These are phyloP conservation scores for Taenaris catops DNA, from an alignment of 2,888 invertebrate species.

Conservation along the genomic window DNA sequence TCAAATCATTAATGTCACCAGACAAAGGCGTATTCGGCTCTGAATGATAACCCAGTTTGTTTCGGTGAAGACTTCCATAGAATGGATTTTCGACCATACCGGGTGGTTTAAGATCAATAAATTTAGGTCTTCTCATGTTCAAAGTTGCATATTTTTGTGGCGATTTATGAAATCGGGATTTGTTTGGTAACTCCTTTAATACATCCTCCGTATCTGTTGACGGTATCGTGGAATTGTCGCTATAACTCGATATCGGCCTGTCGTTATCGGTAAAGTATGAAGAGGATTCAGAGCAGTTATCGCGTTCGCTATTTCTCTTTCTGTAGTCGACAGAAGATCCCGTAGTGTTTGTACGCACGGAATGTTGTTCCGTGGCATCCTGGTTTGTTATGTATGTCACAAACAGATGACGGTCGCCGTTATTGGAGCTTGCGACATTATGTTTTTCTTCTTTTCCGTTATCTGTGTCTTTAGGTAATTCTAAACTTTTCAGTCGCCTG, in stretches of 20 bases:
- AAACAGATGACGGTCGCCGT: slow-evolving; percentile 60
- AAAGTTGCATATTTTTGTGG: slow-evolving; percentile 74
- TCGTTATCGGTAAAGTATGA: slow-evolving; percentile 73
- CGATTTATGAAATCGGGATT: slow-evolving; percentile 69
- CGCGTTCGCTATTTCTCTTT: slow-evolving; percentile 70
- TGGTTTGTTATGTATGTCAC: slow-evolving; percentile 56
- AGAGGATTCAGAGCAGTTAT: slow-evolving; percentile 75
- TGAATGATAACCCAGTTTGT: slow-evolving; percentile 68
- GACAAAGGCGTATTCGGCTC: slow-evolving; percentile 71
- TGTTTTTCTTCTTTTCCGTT: slow-evolving; percentile 50
- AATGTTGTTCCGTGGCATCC: slow-evolving; percentile 67
- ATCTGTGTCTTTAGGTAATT: slow-evolving; percentile 51
- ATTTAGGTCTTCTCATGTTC: slow-evolving; percentile 67
- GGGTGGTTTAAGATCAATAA: slow-evolving; percentile 60
- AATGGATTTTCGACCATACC: slow-evolving; percentile 50
- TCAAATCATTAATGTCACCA: slow-evolving; percentile 47
- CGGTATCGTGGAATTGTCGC: slow-evolving; percentile 73
- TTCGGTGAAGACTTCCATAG: slow-evolving; percentile 63
- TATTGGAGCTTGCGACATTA: slow-evolving; percentile 50
- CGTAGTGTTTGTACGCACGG: slow-evolving; percentile 63
- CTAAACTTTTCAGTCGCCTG: slow-evolving; percentile 65
- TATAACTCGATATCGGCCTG: slow-evolving; percentile 72
- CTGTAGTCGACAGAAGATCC: slow-evolving; percentile 63
- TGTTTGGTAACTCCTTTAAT: slow-evolving; percentile 66
- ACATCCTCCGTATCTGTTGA: slow-evolving; percentile 74